Evolutionary conservation across 2,888 invertebrate species (phyloP).

Genomic region (Lycophotia porphyrea): DNA sequence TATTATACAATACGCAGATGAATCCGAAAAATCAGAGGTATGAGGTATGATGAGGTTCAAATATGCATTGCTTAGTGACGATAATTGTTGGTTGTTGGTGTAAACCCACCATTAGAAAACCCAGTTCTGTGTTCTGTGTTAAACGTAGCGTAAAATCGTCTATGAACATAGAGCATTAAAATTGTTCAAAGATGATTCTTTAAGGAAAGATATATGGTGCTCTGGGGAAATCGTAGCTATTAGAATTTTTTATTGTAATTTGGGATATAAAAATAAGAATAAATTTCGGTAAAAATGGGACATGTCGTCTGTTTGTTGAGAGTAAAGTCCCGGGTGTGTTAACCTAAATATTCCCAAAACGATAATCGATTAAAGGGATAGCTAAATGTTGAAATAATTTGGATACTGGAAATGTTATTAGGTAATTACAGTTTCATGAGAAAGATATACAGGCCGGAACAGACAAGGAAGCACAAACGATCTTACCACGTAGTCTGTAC

Average conservation of each 20-base stretch:
- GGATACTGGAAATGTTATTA: neutral
- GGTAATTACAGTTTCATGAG: neutral
- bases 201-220: constrained; percentile 25
- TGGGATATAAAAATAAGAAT: constrained; percentile 13
- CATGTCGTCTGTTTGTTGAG: neutral
- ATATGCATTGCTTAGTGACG: neutral
- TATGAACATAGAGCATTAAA: constrained; percentile 17
- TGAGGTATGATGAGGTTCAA: no score
- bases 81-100: constrained; percentile 11
- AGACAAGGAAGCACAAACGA: neutral
- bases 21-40: no score
- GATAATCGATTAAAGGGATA: constrained; percentile 9
- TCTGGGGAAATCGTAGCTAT: constrained; percentile 36
- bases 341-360: neutral
- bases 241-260: constrained; percentile 5
- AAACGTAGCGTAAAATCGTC: constrained; percentile 24
- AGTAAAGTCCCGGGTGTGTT: constrained; percentile 10
- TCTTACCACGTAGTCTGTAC: no score
- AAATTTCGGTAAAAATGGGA: neutral
- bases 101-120: constrained; percentile 2
- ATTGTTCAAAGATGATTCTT: constrained; percentile 36
- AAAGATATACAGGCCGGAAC: neutral
- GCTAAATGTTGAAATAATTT: constrained; percentile 4
- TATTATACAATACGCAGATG: no score
- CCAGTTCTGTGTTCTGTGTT: constrained; percentile 23